These are phyloP conservation scores for Amphiprion ocellaris DNA, from an alignment of 2,113 vertebrate species.

Conservation along the genomic window DNA sequence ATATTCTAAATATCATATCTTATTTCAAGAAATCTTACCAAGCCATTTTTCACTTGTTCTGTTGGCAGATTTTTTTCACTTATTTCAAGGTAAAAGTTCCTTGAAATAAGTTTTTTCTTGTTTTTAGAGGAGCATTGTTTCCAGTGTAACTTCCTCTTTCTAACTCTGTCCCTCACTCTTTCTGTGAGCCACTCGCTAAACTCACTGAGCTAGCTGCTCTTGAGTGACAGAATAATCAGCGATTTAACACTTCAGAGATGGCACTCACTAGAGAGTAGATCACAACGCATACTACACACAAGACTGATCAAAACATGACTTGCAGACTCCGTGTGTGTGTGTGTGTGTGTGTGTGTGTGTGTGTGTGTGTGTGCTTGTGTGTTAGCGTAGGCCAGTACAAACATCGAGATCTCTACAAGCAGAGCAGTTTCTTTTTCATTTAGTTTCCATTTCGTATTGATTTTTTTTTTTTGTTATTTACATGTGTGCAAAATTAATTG, in stretches of 20 bases:
- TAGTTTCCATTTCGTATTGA: background rate
- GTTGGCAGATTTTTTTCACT: too few relatives aligned
- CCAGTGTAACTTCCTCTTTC: background rate
- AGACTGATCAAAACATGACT: conserved; percentile 39
- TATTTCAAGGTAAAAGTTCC: too few relatives aligned
- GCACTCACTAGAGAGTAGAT: conserved; percentile 54
- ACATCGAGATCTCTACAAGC: background rate
- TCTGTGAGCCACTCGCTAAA: background rate
- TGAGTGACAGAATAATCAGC: conserved; percentile 60
- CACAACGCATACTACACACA: conserved; percentile 40
- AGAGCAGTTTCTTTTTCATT: background rate
- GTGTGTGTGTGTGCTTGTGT: background rate
- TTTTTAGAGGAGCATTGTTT: too few relatives aligned
- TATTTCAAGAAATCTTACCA: too few relatives aligned
- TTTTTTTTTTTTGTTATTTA: background rate
- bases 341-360: background rate
- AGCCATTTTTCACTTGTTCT: too few relatives aligned
- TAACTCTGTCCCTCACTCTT: background rate
- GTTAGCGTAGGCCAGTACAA: background rate
- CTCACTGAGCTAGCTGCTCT: conserved; percentile 23
- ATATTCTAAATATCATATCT: too few relatives aligned
- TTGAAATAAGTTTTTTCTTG: too few relatives aligned
- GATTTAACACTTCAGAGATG: conserved; percentile 58
- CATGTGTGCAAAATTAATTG: too few relatives aligned
- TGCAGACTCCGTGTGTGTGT: background rate